These are phyloP conservation scores for Porites lutea DNA, from an alignment of 64 coral and sea anemone species.

Conservation along the genomic window DNA sequence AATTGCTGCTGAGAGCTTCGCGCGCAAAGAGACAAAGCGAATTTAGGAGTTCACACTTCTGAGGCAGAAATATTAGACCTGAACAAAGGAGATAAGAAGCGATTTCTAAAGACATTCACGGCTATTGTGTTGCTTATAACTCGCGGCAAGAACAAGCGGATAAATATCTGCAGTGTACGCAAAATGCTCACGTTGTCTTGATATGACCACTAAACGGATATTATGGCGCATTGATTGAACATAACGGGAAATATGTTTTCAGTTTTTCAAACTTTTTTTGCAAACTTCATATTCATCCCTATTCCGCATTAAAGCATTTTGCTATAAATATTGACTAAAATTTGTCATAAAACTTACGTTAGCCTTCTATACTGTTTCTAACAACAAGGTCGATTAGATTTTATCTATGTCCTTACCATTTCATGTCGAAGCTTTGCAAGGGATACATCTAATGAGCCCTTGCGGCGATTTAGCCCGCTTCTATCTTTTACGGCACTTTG, in stretches of 20 bases:
- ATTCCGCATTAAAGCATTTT: too few species aligned
- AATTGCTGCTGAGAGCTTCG: background rate
- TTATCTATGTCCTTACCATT: slow-evolving; percentile 6
- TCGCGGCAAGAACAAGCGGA: background rate
- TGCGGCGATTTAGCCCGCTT: background rate
- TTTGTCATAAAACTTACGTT: background rate
- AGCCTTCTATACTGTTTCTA: background rate
- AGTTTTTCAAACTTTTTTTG: background rate
- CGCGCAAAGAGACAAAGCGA: background rate
- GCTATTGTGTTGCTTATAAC: background rate
- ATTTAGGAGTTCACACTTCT: background rate
- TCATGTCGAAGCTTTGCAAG: slow-evolving; percentile 44
- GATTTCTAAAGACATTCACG: slow-evolving; percentile 3
- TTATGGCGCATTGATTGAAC: background rate
- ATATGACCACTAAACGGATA: too few species aligned
- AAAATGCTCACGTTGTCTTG: background rate
- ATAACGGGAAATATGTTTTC: too few species aligned
- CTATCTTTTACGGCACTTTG: background rate
- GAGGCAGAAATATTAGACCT: background rate
- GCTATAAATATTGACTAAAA: background rate
- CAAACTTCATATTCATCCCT: background rate
- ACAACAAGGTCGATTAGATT: background rate
- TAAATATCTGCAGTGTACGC: background rate
- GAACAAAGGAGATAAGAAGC: background rate
- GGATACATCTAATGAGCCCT: slow-evolving; percentile 11